Evolutionary conservation across 2,113 vertebrate species (phyloP), one percentile per base, ranked within the genome.

Genomic region (Parus major): DNA sequence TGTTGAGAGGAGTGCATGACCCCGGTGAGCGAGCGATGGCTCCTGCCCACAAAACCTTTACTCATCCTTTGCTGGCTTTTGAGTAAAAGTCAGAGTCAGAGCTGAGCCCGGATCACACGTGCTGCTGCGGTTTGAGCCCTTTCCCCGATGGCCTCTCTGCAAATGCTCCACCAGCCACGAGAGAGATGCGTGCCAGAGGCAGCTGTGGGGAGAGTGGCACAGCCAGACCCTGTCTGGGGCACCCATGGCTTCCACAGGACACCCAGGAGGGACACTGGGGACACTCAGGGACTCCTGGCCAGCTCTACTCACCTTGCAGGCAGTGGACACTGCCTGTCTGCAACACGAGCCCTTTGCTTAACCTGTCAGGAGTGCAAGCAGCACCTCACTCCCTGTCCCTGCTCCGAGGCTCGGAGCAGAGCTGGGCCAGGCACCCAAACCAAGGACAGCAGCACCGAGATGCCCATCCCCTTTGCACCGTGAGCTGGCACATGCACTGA

Each of bases 11-110:
- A 3, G 3, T 0, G 23, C 4, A 0, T 41, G 41, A 23, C 76
- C 36, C 49, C 0, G 0, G 35, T 2, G 36, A 90, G 29, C 0
- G 22, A 90, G 46, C 7, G 39, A 9, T 0, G 0, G 22, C 46
- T 79, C 17, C 84, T 95, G 91, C 93, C 95, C 96, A 86, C 93
- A 91, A 87, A 92, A 61, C 86, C 76, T 94, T 96, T 92, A 92
- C 68, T 97, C 90, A 86, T 59, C 61, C 81, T 82, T 64, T 4
- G 52, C 84, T 82, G 91, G 55, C 91, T 86, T 82, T 86, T 70
- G 85, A 80, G 69, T 82, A 95, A 92, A 95, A 93, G 94, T 60
- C 91, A 89, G 57, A 63, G 35, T 42, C 31, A 12, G 69, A 85
- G 94, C 57, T 8, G 1, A 46, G 78, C 59, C 55, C 29, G 0